These are phyloP conservation scores for Cryptus viduatorius DNA, from an alignment of 2,888 invertebrate genomes.

Conservation along the genomic window DNA sequence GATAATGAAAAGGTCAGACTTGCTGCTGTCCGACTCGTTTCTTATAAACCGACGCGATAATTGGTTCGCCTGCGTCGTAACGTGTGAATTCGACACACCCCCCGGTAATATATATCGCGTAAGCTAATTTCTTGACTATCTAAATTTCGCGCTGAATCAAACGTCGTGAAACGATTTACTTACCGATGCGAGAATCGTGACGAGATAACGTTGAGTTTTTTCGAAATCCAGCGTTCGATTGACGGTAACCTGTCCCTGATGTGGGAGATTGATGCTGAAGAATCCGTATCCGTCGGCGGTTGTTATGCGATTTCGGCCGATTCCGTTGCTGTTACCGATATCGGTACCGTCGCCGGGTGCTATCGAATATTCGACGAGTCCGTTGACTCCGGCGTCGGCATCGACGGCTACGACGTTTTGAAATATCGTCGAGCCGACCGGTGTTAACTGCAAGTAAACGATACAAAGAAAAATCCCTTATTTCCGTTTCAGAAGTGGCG, in stretches of 20 bases:
- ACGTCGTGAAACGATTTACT: slow-evolving; percentile 77
- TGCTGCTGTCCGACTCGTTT: slow-evolving; percentile 29
- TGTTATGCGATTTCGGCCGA: slow-evolving; percentile 86
- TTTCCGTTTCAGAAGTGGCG: slow-evolving; percentile 2
- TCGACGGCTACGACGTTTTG: slow-evolving; percentile 92
- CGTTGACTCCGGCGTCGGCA: slow-evolving; percentile 95
- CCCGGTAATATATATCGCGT: neutral
- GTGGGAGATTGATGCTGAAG: slow-evolving; percentile 94
- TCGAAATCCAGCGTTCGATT: slow-evolving; percentile 95
- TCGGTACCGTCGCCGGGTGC: slow-evolving; percentile 88
- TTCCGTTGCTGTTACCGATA: slow-evolving; percentile 87
- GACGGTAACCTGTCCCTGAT: slow-evolving; percentile 95
- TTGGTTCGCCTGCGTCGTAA: slow-evolving; percentile 38
- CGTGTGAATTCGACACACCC: slow-evolving; percentile 60
- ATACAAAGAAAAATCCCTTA: slow-evolving; percentile 9
- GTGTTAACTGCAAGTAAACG: slow-evolving; percentile 89
- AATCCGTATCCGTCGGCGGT: slow-evolving; percentile 93
- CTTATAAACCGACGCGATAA: slow-evolving; percentile 36
- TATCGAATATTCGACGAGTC: slow-evolving; percentile 94
- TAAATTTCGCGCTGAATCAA: neutral
- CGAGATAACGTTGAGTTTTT: slow-evolving; percentile 93
- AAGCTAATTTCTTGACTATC: too few species aligned
- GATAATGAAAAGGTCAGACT: slow-evolving; percentile 59
- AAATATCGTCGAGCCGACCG: slow-evolving; percentile 94
- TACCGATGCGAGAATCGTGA: slow-evolving; percentile 95